Evolutionary conservation across 2,113 vertebrate genomes (phyloP), one percentile per base, ranked within the genome.

Genomic region (Lanius collurio): DNA sequence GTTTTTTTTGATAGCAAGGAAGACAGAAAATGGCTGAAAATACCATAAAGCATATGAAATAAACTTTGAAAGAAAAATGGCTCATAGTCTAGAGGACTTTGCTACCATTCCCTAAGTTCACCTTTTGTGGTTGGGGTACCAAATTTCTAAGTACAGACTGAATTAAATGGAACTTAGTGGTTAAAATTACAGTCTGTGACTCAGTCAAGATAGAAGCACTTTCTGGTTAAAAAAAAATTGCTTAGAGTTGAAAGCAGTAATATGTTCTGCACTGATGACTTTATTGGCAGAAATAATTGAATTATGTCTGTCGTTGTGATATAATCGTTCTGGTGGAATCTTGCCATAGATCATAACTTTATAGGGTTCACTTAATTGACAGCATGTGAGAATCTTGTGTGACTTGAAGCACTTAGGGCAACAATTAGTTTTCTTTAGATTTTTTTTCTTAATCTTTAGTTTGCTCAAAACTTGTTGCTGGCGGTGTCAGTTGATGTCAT

Each of bases 211-310:
- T 10, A 73, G 42, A 82, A 90, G 39, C 42, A 44, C 46, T 91
- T 83, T 60, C 46, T 74, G 44, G 8, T 87, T 75, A 15, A 86
- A 79, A 77, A 68, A 39, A 27, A 18, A 1, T 26, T 65, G 23
- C 20, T 71, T 23, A 27, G 63, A 83, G n/a, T 83, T 93, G 79
- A 93, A 87, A 70, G 79, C 42, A 31, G 8, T 82, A 53, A 84
- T 82, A 33, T 68, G 52, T 93, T 89, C 84, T 69, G 87, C 64
- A n/a, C 76, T 83, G 78, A 73, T 85, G 80, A 87, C 52, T 84
- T 84, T 91, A 87, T 83, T 97, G 93, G 93, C 77, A 92, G 95
- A 94, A 93, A 64, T 89, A 76, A 94, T 94, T 94, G 80, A 67
- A 87, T 97, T 96, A 89, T 14, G 7, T 89, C 76, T 92, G 68